Evolutionary conservation across 2,113 vertebrate species (phyloP).

Genomic region (Rostratula benghalensis): DNA sequence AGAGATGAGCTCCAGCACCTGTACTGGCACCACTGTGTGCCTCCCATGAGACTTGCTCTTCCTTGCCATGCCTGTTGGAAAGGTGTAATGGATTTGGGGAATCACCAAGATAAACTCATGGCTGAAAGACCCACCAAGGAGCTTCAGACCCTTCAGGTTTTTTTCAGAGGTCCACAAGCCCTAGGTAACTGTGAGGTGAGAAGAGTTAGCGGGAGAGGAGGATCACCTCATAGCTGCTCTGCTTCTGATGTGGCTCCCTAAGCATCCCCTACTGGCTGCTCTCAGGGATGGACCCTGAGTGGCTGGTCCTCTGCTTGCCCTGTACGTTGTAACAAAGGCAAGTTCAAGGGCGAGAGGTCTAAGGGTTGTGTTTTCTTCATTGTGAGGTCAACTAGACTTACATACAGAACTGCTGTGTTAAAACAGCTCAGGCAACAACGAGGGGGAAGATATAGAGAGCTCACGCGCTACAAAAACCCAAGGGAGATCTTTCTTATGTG

Average conservation of each 20-base stretch:
- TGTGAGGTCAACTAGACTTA: background rate
- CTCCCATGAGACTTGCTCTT: background rate
- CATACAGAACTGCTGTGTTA: background rate
- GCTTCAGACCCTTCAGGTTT: background rate
- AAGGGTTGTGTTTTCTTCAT: background rate
- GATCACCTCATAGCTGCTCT: background rate
- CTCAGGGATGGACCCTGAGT: accelerated
- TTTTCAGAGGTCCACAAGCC: background rate
- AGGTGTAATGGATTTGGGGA: background rate
- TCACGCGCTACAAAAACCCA: background rate
- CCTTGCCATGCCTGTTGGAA: accelerated
- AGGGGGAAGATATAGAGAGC: background rate
- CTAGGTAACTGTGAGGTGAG: background rate
- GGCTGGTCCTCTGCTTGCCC: background rate
- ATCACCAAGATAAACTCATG: background rate
- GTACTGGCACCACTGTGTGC: no score
- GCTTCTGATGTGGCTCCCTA: background rate
- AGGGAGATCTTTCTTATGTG: constrained; percentile 41
- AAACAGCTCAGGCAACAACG: background rate
- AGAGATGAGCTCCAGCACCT: background rate
- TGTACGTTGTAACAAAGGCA: background rate
- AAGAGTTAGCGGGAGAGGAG: background rate
- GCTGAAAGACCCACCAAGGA: background rate
- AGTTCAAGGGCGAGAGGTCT: background rate
- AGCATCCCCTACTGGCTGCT: accelerated